Evolutionary conservation across 2,113 vertebrate species (phyloP), one percentile per base, ranked within the genome.

Genomic region (Eurypyga helias): DNA sequence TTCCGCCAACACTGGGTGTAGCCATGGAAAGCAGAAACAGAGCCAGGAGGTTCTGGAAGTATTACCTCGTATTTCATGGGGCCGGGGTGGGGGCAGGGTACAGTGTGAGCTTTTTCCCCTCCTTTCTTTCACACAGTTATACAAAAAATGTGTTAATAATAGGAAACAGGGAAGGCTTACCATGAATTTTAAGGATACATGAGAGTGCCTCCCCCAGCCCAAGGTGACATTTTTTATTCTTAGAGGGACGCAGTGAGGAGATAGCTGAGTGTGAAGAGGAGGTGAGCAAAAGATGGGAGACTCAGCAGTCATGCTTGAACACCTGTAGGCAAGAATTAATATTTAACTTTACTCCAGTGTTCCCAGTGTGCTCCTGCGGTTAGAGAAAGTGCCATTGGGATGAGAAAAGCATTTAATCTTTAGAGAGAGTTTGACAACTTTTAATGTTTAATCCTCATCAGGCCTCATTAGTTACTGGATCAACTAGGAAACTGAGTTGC

Each of bases 1-100:
- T 93, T 66, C 70, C 92, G 51, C 16, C 23, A 9, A 31, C 10
- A 7, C 90, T 65, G 78, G n/a, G 14, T 0, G 0, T 17, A 78
- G 36, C 21, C 26, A 25, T 58, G 2, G 1, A 66, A 21, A 78
- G n/a, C 21, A 87, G 60, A 87, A 90, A 71, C 1, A 1, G 34
- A 69, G 29, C 16, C 34, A 64, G 38, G 34, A 69, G 3, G 11
- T 80, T 93, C 48, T 64, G 45, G 48, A 91, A 80, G 23, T 77
- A 72, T 17, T 66, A 54, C 9, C 31, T 60, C 2, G 0, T 54
- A 31, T 64, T 88, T 77, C 7, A 6, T 48, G 8, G 8, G 3
- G n/a, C 4, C 4, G 2, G 5, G 2, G 4, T 8, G 5, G 2
- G 6, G 2, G 4, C 7, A 3, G 13, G 1, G 19, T 7, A 3